A percentile compares a stretch with the other conserved stretches of the same genome.
phyloP scores from a whole-genome alignment of 2,888 invertebrate species.

The Amorpha juglandis region DNA sequence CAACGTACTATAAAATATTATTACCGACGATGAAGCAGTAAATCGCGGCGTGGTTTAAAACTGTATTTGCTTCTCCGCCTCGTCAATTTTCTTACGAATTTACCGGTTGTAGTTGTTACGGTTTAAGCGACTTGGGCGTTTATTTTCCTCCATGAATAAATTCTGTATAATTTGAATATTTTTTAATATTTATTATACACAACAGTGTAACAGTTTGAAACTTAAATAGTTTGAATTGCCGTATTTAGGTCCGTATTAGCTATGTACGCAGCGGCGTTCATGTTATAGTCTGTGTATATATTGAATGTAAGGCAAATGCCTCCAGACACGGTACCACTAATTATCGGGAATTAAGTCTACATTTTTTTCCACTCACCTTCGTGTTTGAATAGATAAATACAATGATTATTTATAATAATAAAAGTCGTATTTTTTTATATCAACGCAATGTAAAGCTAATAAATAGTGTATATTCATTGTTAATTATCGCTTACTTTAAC shows the following conservation, averaged over 20 bases:
- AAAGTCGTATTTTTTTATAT: no score
- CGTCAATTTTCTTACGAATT: slow-evolving; percentile 60
- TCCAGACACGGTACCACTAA: background rate
- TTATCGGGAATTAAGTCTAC: no score
- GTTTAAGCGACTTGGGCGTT: slow-evolving; percentile 31
- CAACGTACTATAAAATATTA: slow-evolving; percentile 49
- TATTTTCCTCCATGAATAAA: slow-evolving; percentile 43
- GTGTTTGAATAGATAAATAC: no score
- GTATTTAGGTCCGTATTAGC: background rate
- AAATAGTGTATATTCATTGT: no score
- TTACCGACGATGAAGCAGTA: slow-evolving; percentile 42
- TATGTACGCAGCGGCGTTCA: background rate
- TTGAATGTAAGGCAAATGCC: background rate
- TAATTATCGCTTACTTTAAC: no score
- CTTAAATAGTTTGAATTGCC: background rate
- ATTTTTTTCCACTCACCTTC: no score
- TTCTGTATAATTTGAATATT: slow-evolving; percentile 28
- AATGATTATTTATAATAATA: no score
- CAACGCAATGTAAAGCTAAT: no score
- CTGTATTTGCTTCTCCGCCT: slow-evolving; percentile 52
- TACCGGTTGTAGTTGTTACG: slow-evolving; percentile 47
- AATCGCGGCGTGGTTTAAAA: slow-evolving; percentile 55
- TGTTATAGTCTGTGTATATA: background rate
- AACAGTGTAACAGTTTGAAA: background rate
- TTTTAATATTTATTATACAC: slow-evolving; percentile 12